phyloP scores from a whole-genome alignment of 2,113 vertebrate species.

The Gulo gulo region DNA sequence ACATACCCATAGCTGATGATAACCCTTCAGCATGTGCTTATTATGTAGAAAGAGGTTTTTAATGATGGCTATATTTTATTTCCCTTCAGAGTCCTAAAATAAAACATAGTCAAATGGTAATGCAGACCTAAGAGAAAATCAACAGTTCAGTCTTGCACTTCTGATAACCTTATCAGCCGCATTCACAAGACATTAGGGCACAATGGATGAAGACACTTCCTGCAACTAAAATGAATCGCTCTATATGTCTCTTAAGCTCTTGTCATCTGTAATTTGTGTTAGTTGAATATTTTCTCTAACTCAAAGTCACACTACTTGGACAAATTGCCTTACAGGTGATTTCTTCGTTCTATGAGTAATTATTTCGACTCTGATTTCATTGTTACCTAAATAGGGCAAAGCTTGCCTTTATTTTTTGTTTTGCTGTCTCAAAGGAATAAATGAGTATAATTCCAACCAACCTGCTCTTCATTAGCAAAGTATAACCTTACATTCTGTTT shows the following conservation, averaged over 20 bases:
- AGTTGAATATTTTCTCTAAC: constrained; percentile 62
- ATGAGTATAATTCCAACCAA: neutral
- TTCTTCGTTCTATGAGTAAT: constrained; percentile 72
- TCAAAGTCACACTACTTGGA: constrained; percentile 66
- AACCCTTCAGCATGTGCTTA: constrained; percentile 37
- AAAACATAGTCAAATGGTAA: constrained; percentile 41
- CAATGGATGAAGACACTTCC: constrained; percentile 63
- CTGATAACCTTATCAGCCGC: constrained; percentile 69
- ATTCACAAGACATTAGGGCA: constrained; percentile 47
- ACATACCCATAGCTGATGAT: constrained; percentile 12
- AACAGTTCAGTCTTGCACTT: constrained; percentile 52
- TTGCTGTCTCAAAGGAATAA: neutral
- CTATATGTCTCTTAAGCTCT: constrained; percentile 57
- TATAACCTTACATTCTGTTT: constrained; percentile 24
- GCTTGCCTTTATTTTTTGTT: constrained; percentile 50
- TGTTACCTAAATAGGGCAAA: constrained; percentile 66
- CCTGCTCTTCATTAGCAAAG: constrained; percentile 70
- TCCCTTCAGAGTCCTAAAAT: constrained; percentile 45
- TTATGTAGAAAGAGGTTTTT: constrained; percentile 62
- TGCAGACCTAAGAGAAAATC: constrained; percentile 65
- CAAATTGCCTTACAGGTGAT: constrained; percentile 67
- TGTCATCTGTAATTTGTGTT: constrained; percentile 61
- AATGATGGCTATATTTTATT: constrained; percentile 59
- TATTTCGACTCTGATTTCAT: constrained; percentile 75
- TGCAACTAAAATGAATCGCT: constrained; percentile 66